These are phyloP conservation scores for Orchesella cincta DNA, from an alignment of 1,140 invertebrate genomes.

Conservation along the genomic window DNA sequence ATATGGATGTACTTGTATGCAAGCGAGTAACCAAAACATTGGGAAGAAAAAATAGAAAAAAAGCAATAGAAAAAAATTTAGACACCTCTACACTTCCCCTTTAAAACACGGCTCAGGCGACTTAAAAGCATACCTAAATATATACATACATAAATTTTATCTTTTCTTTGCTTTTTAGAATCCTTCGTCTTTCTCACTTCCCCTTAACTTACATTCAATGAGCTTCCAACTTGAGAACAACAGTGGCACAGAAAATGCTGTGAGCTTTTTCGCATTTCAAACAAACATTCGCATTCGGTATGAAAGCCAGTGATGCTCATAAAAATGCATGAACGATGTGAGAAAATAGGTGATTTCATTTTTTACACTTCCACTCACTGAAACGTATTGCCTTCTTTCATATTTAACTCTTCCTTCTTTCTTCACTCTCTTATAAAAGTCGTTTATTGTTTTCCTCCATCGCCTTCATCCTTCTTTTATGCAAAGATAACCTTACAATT, in stretches of 20 bases:
- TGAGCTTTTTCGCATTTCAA: too few species aligned
- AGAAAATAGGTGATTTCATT: conserved; percentile 15
- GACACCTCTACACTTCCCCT: not conserved
- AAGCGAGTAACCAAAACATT: not conserved
- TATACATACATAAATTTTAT: not conserved
- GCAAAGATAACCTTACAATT: not conserved
- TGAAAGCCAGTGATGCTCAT: too few species aligned
- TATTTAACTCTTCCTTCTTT: not conserved
- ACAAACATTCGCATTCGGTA: too few species aligned
- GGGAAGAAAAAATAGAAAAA: not conserved
- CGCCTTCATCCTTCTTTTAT: not conserved
- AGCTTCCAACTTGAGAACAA: too few species aligned
- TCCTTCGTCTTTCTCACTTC: not conserved
- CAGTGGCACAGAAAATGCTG: too few species aligned
- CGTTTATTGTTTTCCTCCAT: not conserved
- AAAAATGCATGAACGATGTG: conserved; percentile 24
- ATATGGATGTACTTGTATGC: not conserved
- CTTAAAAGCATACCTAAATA: not conserved
- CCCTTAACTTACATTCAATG: not conserved
- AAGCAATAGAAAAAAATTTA: not conserved
- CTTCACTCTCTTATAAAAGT: not conserved
- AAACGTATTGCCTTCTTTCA: conserved; percentile 20
- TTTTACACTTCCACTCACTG: conserved; percentile 12
- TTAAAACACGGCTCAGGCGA: not conserved
- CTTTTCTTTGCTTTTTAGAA: conserved; percentile 4